A percentile compares a stretch with the other conserved stretches of the same genome.
Evolutionary conservation across 2,113 vertebrate genomes (phyloP).

Genomic region (Xerus inauris): DNA sequence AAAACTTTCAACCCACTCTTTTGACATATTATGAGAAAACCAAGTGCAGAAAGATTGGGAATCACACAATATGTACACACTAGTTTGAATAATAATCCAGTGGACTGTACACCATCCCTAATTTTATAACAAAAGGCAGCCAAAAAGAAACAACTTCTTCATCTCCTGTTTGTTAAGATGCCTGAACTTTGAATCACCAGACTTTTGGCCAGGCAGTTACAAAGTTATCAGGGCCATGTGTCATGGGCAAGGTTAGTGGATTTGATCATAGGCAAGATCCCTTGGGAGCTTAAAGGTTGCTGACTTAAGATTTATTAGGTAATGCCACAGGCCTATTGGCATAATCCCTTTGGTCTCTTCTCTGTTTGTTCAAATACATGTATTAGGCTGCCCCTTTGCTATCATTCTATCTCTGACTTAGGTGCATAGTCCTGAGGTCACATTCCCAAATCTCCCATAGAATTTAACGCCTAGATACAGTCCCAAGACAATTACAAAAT

Average conservation of each 20-base stretch:
- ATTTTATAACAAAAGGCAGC: neutral
- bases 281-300: neutral
- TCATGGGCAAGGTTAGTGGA: neutral
- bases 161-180: neutral
- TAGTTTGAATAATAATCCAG: neutral
- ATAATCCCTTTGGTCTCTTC: neutral
- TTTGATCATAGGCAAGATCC: neutral
- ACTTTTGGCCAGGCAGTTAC: neutral
- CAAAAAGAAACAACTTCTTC: neutral
- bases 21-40: neutral
- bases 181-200: neutral
- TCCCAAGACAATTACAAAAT: neutral
- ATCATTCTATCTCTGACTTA: neutral
- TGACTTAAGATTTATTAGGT: neutral
- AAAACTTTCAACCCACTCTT: neutral
- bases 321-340: neutral
- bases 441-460: neutral
- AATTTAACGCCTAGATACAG: neutral
- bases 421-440: neutral
- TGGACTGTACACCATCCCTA: neutral
- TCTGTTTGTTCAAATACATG: neutral
- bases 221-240: neutral
- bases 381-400: neutral
- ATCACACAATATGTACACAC: neutral
- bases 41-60: neutral